Evolutionary conservation across 92 coral and sea anemone genomes (phyloP).

Genomic region (Anthopleura xanthogrammica): DNA sequence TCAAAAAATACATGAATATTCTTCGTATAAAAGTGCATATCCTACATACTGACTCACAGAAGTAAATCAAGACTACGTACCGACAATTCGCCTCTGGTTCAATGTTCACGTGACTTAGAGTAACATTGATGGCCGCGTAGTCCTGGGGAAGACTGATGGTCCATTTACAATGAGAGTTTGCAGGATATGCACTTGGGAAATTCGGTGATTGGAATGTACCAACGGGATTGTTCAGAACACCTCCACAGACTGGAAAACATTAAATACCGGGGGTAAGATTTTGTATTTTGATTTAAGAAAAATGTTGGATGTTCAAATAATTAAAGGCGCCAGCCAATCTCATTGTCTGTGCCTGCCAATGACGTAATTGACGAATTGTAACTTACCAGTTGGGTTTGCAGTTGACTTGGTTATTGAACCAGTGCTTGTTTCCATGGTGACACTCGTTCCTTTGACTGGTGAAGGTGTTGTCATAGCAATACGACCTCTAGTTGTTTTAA

Average conservation of each 20-base stretch:
- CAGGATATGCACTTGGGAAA: slow-evolving; percentile 41
- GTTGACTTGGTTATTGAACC: not conserved
- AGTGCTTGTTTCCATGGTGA: slow-evolving; percentile 3
- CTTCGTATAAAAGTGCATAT: too few species aligned
- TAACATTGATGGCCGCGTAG: slow-evolving; percentile 34
- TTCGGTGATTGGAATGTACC: slow-evolving; percentile 41
- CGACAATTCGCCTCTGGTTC: slow-evolving; percentile 29
- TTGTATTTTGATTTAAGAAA: too few species aligned
- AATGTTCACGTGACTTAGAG: slow-evolving; percentile 20
- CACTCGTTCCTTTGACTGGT: not conserved
- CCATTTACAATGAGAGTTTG: slow-evolving; percentile 39
- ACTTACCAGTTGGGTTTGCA: not conserved
- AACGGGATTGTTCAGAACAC: not conserved
- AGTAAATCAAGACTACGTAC: slow-evolving; percentile 14
- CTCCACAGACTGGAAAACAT: slow-evolving; percentile 37
- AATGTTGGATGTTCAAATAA: too few species aligned
- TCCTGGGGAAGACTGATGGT: slow-evolving; percentile 35
- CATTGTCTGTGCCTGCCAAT: not conserved
- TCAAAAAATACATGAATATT: too few species aligned
- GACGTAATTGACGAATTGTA: not conserved
- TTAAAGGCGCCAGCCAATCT: too few species aligned
- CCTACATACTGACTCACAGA: too few species aligned
- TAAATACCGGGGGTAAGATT: not conserved
- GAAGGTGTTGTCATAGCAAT: not conserved
- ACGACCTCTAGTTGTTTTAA: not conserved